Evolutionary conservation across 2,888 invertebrate genomes (phyloP).

Genomic region (Scaptomyza parva): DNA sequence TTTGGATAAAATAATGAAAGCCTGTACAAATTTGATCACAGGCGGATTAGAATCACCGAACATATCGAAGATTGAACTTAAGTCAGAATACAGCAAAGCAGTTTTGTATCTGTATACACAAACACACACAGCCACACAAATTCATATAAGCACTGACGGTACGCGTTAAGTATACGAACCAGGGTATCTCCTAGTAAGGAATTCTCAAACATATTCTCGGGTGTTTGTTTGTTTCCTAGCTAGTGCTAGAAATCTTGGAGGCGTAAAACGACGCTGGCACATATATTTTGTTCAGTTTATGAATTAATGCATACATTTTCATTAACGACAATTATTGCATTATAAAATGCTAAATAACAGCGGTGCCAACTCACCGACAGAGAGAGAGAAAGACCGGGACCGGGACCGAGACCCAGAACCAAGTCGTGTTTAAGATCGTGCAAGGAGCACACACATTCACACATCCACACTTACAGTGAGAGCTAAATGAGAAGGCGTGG

Average conservation of each 20-base stretch:
- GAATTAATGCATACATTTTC: conserved; percentile 65
- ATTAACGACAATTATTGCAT: conserved; percentile 65
- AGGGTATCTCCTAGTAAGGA: no score
- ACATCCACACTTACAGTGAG: neutral
- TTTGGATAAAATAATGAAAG: no score
- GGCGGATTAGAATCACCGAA: no score
- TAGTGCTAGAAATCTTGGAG: neutral
- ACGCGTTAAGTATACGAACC: no score
- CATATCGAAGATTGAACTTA: no score
- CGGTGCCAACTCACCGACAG: conserved; percentile 30
- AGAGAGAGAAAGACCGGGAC: no score
- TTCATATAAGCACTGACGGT: no score
- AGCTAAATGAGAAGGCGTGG: conserved; percentile 49
- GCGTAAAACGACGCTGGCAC: conserved; percentile 38
- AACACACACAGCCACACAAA: no score
- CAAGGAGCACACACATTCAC: conserved; percentile 34
- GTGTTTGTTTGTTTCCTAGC: conserved; percentile 44
- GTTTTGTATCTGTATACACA: no score
- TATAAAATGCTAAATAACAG: conserved; percentile 51
- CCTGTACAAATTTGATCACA: no score
- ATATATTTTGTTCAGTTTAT: conserved; percentile 25
- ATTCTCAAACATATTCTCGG: no score
- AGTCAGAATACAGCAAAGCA: no score
- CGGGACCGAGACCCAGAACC: conserved; percentile 6
- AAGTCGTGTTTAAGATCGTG: conserved; percentile 13